Evolutionary conservation across 2,888 invertebrate genomes (phyloP), one percentile per base, ranked within the genome.

Genomic region (Pristionchus entomophagus): DNA sequence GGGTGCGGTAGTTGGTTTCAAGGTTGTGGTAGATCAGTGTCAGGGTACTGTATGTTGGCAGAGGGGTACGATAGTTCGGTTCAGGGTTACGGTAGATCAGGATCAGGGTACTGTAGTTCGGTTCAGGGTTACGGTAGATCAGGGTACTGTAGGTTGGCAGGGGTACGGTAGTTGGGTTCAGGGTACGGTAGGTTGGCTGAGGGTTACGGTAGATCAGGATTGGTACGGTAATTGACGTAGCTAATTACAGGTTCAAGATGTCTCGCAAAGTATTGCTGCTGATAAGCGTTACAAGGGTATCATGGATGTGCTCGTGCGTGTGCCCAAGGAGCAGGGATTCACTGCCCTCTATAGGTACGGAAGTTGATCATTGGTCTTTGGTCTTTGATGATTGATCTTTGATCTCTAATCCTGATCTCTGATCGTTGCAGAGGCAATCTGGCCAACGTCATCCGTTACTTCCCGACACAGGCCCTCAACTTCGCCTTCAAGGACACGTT

Each of bases 391-490:
- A 32, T 35, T 65, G 32, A 65, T 65, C 65, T 65, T 65, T 59
- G 26, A 59, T 35, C 65, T 51, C 38, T 19, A 6, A 19, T 53
- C 22, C 22, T 53, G 10, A 53, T 53, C 4, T 19, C 19, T 53
- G 4, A 53, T 53, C n/a, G 1, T 69, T 38, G 22, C 73, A 73
- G 94, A 88, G 93, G 92, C 22, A 92, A 92, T 85, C 85, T 90
- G 86, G 92, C 92, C 86, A 92, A 91, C 87, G 90, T 90, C 87
- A 90, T 92, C 84, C 90, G 92, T 93, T 97, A 97, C 94, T 97
- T 97, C 95, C 97, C 97, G 82, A 97, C 97, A 32, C 97, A 97
- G 94, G 97, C 97, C 65, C 95, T 97, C 82, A 97, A 97, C 95
- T 97, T 97, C 94, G 97, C 97, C 89, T 97, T 97, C 95, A 97